These are phyloP conservation scores for Sebastes taczanowskii DNA, from an alignment of 2,797 vertebrate species.

Conservation along the genomic window DNA sequence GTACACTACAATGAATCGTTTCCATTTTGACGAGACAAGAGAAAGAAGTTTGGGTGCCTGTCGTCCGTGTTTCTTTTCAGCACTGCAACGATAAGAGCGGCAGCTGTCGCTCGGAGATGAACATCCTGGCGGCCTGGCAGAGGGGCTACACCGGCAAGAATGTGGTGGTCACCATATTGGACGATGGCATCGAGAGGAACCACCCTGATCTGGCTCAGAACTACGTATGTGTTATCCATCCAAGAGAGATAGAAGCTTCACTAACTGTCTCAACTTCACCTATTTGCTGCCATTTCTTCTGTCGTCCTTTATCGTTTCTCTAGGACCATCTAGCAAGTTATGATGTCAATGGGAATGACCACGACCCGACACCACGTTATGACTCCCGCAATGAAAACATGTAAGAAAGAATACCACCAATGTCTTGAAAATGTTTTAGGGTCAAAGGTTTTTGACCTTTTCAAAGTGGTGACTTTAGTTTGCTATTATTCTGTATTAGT, in stretches of 20 bases:
- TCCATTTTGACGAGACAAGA: not conserved
- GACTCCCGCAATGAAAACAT: constrained; percentile 83
- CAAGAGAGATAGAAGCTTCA: not conserved
- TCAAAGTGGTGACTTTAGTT: no score
- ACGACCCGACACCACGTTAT: constrained; percentile 90
- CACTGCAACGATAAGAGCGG: constrained; percentile 70
- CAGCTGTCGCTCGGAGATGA: constrained; percentile 85
- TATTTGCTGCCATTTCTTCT: not conserved
- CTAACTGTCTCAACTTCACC: not conserved
- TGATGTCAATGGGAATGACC: constrained; percentile 90
- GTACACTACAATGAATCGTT: constrained; percentile 47
- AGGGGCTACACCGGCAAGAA: constrained; percentile 88
- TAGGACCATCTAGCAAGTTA: constrained; percentile 91
- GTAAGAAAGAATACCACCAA: constrained; percentile 70
- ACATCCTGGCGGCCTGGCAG: constrained; percentile 87
- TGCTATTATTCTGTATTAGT: no score
- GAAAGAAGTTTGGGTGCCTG: not conserved
- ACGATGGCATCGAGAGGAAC: constrained; percentile 90
- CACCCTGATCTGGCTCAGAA: constrained; percentile 90
- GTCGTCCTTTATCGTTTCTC: not conserved
- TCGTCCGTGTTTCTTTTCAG: constrained; percentile 40
- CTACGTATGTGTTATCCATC: constrained; percentile 80
- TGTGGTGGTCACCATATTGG: constrained; percentile 88
- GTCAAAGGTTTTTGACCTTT: no score
- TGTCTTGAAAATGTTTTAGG: not conserved